A percentile compares a stretch with the other conserved stretches of the same genome.
phyloP scores from a whole-genome alignment of 2,888 invertebrate species.

The Neelides folsomi region DNA sequence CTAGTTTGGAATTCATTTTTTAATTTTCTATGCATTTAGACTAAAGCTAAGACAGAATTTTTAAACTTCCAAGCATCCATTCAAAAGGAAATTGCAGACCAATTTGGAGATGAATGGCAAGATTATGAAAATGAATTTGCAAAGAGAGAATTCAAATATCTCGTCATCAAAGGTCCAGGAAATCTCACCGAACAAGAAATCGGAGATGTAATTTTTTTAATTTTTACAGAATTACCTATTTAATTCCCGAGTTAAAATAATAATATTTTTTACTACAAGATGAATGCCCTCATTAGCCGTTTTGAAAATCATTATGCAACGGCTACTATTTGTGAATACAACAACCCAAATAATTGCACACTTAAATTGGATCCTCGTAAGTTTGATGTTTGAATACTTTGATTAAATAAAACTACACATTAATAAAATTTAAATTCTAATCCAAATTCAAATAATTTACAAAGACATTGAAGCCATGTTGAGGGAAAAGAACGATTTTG shows the following conservation, averaged over 20 bases:
- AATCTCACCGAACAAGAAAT: conserved; percentile 18
- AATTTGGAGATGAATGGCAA: conserved; percentile 20
- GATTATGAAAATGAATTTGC: conserved; percentile 14
- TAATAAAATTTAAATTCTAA: too few species aligned
- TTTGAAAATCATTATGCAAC: conserved; percentile 37
- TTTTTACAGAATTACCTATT: too few species aligned
- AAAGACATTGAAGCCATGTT: conserved; percentile 31
- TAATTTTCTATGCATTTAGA: conserved; percentile 8
- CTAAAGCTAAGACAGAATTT: conserved; percentile 18
- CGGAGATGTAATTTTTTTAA: conserved; percentile 5
- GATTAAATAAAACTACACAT: neutral
- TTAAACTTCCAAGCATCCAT: conserved; percentile 20
- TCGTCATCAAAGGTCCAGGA: conserved; percentile 26
- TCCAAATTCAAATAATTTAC: neutral
- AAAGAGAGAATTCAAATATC: conserved; percentile 24
- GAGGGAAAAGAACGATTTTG: conserved; percentile 22
- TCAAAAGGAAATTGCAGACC: conserved; percentile 20
- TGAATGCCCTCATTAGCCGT: conserved; percentile 31
- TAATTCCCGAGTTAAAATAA: too few species aligned
- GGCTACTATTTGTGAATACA: conserved; percentile 33
- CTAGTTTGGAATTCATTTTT: too few species aligned
- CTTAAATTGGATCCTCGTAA: conserved; percentile 40
- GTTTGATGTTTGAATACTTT: neutral
- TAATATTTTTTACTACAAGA: conserved; percentile 15
- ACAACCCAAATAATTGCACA: conserved; percentile 12